Evolutionary conservation across 1,140 invertebrate species (phyloP).

Genomic region (Galleria mellonella): DNA sequence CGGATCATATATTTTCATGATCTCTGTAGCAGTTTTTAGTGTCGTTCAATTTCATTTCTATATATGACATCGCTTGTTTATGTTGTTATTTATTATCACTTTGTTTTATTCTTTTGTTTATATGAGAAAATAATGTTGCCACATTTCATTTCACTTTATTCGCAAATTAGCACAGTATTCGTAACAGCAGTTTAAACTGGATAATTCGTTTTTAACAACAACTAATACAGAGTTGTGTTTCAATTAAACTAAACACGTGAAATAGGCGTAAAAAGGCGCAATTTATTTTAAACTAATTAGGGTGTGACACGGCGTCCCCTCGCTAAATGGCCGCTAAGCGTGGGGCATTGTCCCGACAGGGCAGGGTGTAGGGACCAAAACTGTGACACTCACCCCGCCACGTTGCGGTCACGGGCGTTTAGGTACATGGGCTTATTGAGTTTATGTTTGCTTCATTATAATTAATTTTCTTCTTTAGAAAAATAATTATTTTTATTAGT

Average conservation of each 20-base stretch:
- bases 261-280: constrained; percentile 32
- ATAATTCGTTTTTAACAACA: no score
- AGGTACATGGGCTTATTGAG: neutral
- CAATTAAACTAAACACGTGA: constrained; percentile 34
- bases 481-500: no score
- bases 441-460: no score
- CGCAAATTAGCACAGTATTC: no score
- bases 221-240: constrained; percentile 7
- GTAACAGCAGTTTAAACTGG: no score
- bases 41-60: no score
- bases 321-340: constrained; percentile 32
- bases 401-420: constrained; percentile 35
- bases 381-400: constrained; percentile 12
- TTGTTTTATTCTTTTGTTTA: no score
- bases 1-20: neutral
- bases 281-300: constrained; percentile 55
- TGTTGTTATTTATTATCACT: no score
- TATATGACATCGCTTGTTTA: no score
- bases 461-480: no score
- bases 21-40: neutral
- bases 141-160: no score
- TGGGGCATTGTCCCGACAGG: constrained; percentile 6
- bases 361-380: constrained; percentile 1
- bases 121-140: no score
- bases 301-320: constrained; percentile 22